Conservation (phyloP, 2,113 vertebrate species). For the Rhinopomastus cyanomelas region DNA sequence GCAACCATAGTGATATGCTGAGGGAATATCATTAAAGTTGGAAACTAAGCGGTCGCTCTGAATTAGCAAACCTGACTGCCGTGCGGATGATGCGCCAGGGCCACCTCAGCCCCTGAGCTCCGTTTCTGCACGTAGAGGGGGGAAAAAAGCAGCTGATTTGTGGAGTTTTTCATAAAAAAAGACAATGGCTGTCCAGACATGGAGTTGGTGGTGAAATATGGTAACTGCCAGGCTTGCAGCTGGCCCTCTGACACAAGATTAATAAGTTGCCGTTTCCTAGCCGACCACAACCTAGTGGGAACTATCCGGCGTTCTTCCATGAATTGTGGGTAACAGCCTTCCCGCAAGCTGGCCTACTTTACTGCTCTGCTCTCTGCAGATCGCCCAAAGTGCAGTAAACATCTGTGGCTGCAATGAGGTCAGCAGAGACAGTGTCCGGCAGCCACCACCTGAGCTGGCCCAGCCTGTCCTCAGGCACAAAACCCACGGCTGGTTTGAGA, state of each 20-base stretch:
- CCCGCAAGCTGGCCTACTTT: slow-evolving; percentile 95
- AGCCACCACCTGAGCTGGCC: slow-evolving; percentile 69
- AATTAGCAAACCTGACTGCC: slow-evolving; percentile 89
- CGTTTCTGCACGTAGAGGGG: slow-evolving; percentile 48
- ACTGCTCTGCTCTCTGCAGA: slow-evolving; percentile 84
- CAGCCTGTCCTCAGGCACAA: slow-evolving; percentile 16
- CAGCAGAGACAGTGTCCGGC: slow-evolving; percentile 80
- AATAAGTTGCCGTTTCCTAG: slow-evolving; percentile 99
- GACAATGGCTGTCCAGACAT: slow-evolving; percentile 81
- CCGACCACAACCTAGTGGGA: slow-evolving; percentile 99
- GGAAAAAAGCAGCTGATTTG: slow-evolving; percentile 80
- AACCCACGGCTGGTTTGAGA: background rate
- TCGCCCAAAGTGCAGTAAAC: slow-evolving; percentile 84
- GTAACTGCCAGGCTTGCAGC: slow-evolving; percentile 83
- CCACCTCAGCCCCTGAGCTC: slow-evolving; percentile 55
- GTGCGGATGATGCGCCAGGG: slow-evolving; percentile 67
- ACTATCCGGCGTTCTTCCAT: slow-evolving; percentile 90
- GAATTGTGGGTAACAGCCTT: slow-evolving; percentile 97
- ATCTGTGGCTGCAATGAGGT: slow-evolving; percentile 93
- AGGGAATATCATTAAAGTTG: slow-evolving; percentile 99
- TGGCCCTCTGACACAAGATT: slow-evolving; percentile 99
- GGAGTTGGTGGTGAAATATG: slow-evolving; percentile 90
- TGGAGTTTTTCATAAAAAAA: slow-evolving; percentile 76
- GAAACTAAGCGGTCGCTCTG: slow-evolving; percentile 88
- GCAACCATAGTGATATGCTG: slow-evolving; percentile 97